These are phyloP conservation scores for Parapsyche elsis DNA, from an alignment of 1,140 invertebrate species.

Conservation along the genomic window DNA sequence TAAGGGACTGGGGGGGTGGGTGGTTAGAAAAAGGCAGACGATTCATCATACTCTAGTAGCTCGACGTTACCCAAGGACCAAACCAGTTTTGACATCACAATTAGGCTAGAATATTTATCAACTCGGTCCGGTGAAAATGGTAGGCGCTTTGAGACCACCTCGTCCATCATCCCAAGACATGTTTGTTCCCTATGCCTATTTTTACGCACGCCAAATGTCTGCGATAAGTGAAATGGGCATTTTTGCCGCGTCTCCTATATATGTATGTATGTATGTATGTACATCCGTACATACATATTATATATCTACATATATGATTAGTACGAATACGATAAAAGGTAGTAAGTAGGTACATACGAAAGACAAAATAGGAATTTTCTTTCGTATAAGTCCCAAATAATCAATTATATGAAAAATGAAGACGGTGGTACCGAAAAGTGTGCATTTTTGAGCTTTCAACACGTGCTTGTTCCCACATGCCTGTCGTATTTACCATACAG, in stretches of 20 bases:
- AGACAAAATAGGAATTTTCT: too few species aligned
- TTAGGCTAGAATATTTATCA: slow-evolving; percentile 41
- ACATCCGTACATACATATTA: background rate
- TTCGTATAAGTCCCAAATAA: too few species aligned
- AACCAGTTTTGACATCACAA: slow-evolving; percentile 52
- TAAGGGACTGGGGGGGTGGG: background rate
- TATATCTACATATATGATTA: background rate
- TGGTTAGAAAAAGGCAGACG: background rate
- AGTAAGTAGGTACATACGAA: background rate
- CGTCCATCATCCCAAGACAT: slow-evolving; percentile 11
- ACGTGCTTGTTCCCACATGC: slow-evolving; percentile 23
- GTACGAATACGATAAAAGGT: too few species aligned
- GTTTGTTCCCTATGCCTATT: background rate
- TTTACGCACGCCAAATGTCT: background rate
- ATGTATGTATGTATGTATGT: background rate
- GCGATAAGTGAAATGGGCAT: background rate
- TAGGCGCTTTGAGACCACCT: background rate
- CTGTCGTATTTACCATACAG: background rate
- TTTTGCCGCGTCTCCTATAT: background rate
- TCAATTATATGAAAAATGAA: too few species aligned
- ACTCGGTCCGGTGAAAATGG: slow-evolving; percentile 12
- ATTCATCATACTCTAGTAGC: slow-evolving; percentile 46
- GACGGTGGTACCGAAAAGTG: too few species aligned
- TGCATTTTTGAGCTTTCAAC: slow-evolving; percentile 14
- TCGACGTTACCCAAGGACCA: slow-evolving; percentile 42